These are phyloP conservation scores for Bombus pyrosoma DNA, from an alignment of 1,140 invertebrate species.

Conservation along the genomic window DNA sequence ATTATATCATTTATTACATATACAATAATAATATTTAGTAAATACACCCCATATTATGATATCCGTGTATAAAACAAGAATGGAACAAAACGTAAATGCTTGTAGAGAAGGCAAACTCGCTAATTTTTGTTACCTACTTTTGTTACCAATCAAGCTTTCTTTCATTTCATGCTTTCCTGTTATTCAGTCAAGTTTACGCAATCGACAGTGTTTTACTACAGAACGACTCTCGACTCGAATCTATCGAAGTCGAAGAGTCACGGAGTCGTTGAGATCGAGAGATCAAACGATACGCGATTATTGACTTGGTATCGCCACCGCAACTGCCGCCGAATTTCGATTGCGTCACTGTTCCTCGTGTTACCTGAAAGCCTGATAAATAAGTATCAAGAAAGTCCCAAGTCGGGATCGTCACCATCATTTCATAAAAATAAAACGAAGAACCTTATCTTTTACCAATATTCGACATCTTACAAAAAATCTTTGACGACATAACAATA, in stretches of 20 bases:
- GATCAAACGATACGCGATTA: conserved; percentile 46
- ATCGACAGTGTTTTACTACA: conserved; percentile 78
- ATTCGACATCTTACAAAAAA: background rate
- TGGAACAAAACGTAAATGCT: background rate
- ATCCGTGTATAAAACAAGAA: background rate
- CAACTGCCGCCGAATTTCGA: background rate
- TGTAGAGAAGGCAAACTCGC: background rate
- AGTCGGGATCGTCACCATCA: conserved; percentile 70
- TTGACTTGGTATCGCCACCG: conserved; percentile 45
- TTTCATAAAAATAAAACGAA: conserved; percentile 35
- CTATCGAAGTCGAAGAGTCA: conserved; percentile 62
- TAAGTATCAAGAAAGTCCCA: conserved; percentile 75
- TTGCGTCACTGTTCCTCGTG: background rate
- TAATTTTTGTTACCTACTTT: background rate
- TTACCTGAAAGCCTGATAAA: conserved; percentile 69
- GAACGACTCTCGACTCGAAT: conserved; percentile 58
- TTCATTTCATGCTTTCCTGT: conserved; percentile 64
- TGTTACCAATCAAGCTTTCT: conserved; percentile 41
- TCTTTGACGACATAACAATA: background rate
- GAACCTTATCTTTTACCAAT: too few relatives aligned
- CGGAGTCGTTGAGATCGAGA: conserved; percentile 59
- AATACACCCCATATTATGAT: background rate
- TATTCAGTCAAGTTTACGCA: conserved; percentile 79
- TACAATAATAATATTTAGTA: background rate
- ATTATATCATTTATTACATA: background rate